phyloP scores from a whole-genome alignment of 2,888 invertebrate genomes.

The Anarsia innoxiella region DNA sequence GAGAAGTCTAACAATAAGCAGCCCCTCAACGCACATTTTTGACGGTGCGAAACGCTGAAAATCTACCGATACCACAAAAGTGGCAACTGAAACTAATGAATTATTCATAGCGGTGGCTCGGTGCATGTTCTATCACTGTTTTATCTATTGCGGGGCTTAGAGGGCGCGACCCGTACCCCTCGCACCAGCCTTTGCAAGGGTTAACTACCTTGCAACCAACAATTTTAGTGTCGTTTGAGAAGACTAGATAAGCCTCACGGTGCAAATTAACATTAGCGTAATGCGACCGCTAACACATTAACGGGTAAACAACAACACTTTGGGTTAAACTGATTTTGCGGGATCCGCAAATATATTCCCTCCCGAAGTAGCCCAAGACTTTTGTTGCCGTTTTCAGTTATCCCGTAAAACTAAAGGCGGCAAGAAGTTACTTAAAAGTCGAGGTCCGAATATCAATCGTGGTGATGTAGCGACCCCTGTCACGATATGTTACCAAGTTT shows the following conservation, averaged over 20 bases:
- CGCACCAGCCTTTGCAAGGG: slow-evolving; percentile 52
- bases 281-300: slow-evolving; percentile 53
- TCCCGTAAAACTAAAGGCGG: slow-evolving; percentile 2
- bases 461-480: slow-evolving; percentile 14
- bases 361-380: background rate
- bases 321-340: slow-evolving; percentile 10
- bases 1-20: slow-evolving; percentile 60
- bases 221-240: slow-evolving; percentile 66
- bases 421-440: slow-evolving; percentile 12
- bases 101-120: slow-evolving; percentile 72
- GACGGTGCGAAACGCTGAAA: slow-evolving; percentile 70
- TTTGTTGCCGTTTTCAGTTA: slow-evolving; percentile 4
- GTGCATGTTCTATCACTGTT: slow-evolving; percentile 77
- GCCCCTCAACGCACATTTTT: slow-evolving; percentile 67
- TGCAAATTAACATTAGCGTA: slow-evolving; percentile 65
- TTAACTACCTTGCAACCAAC: slow-evolving; percentile 69
- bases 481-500: slow-evolving; percentile 14
- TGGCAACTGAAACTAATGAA: slow-evolving; percentile 76
- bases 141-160: slow-evolving; percentile 73
- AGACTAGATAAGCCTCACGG: slow-evolving; percentile 64
- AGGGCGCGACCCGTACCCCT: slow-evolving; percentile 39
- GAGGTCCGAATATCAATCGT: slow-evolving; percentile 13
- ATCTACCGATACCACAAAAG: slow-evolving; percentile 74
- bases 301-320: slow-evolving; percentile 38
- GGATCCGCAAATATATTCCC: slow-evolving; percentile 24